Evolutionary conservation across 2,113 vertebrate species (phyloP).

Genomic region (Brachypodius melanocephalos): DNA sequence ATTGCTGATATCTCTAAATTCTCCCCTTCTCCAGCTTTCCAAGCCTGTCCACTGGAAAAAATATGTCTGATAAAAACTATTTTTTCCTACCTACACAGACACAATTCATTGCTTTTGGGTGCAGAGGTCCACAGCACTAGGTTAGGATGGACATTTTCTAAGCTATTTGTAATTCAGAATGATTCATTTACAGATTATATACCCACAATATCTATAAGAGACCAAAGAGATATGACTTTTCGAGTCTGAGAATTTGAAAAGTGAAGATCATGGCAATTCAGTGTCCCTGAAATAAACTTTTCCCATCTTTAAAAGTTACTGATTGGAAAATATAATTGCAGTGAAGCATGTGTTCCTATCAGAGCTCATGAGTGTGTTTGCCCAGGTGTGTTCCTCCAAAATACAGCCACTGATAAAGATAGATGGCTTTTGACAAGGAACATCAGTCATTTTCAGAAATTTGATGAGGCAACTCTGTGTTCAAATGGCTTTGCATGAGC

Average conservation of each 20-base stretch:
- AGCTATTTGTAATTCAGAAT: neutral
- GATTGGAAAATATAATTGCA: neutral
- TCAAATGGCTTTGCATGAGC: neutral
- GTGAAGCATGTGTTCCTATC: neutral
- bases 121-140: neutral
- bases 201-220: neutral
- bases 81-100: neutral
- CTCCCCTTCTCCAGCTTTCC: neutral
- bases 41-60: neutral
- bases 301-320: neutral
- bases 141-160: neutral
- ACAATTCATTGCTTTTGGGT: neutral
- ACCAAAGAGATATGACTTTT: neutral
- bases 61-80: neutral
- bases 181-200: neutral
- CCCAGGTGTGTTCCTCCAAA: neutral
- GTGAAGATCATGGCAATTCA: neutral
- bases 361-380: neutral
- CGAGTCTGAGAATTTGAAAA: neutral
- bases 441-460: slow-evolving; percentile 13
- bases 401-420: neutral
- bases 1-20: neutral
- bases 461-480: neutral
- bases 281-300: neutral
- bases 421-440: neutral